phyloP scores from a whole-genome alignment of 2,797 vertebrate species.

The Carcharodon carcharias region DNA sequence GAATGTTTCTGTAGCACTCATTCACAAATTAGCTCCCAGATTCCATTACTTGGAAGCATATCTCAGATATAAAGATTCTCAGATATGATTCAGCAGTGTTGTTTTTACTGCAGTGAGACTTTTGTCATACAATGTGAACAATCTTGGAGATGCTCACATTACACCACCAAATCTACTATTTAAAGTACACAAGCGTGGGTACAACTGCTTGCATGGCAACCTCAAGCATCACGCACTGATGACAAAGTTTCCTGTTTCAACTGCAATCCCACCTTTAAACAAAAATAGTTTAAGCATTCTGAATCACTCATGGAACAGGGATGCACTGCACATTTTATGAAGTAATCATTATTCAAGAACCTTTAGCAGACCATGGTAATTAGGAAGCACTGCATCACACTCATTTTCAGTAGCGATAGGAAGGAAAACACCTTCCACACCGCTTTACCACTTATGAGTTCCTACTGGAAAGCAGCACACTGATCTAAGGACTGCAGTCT shows the following conservation, averaged over 20 bases:
- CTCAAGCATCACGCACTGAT: not conserved
- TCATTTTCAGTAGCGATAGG: not conserved
- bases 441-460: not conserved
- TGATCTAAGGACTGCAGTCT: not conserved
- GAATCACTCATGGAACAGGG: not conserved
- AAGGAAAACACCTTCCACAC: not conserved
- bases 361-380: not conserved
- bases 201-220: not conserved
- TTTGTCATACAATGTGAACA: not conserved
- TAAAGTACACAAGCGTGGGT: not conserved
- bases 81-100: not conserved
- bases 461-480: not conserved
- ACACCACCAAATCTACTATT: not conserved
- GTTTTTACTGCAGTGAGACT: not conserved
- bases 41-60: not conserved
- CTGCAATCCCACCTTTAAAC: not conserved
- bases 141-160: not conserved
- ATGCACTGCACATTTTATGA: not conserved
- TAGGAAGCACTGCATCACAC: not conserved
- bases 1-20: not conserved
- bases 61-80: not conserved
- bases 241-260: not conserved
- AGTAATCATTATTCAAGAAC: not conserved
- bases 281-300: not conserved
- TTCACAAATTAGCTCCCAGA: slow-evolving; percentile 12